Percentiles rank a stretch among this genome's conserved stretches.
These are phyloP conservation scores for Drosophila yooni DNA, from an alignment of 2,888 invertebrate genomes.

Conservation along the genomic window DNA sequence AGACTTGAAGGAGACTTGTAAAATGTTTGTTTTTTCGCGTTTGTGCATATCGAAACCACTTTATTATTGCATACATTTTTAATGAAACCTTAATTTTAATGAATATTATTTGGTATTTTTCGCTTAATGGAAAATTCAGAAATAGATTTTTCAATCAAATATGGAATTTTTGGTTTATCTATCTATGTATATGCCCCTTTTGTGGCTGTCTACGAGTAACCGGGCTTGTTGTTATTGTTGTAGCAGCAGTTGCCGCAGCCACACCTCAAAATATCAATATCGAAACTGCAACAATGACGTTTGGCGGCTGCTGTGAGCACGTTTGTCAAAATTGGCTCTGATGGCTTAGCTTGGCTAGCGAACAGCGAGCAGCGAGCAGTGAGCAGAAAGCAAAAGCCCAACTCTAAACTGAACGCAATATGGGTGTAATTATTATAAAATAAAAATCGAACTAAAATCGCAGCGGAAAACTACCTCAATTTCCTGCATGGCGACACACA, in stretches of 20 bases:
- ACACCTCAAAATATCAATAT: conserved; percentile 57
- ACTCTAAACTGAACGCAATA: conserved; percentile 45
- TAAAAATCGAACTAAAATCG: conserved; percentile 56
- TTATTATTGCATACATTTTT: not conserved
- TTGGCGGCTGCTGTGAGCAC: conserved; percentile 40
- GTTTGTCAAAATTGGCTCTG: conserved; percentile 65
- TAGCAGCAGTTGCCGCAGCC: conserved; percentile 30
- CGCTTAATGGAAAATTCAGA: conserved; percentile 26
- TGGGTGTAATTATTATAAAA: conserved; percentile 69
- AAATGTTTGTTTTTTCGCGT: not conserved
- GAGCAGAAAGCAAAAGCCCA: conserved; percentile 18
- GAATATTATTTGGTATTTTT: not conserved
- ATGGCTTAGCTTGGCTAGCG: conserved; percentile 29
- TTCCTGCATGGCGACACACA: conserved; percentile 64
- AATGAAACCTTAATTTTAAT: not conserved
- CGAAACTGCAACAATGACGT: conserved; percentile 29
- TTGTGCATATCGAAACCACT: not conserved
- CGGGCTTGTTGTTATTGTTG: conserved; percentile 7
- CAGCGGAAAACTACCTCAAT: conserved; percentile 51
- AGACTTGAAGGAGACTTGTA: not conserved
- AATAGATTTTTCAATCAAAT: conserved; percentile 18
- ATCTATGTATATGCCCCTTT: not conserved
- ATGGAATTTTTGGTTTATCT: not conserved
- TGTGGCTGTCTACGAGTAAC: not conserved
- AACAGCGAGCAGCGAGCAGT: not conserved